phyloP scores from a whole-genome alignment of 1,140 invertebrate genomes.

The Pachyrhynchus sulphureomaculatus region DNA sequence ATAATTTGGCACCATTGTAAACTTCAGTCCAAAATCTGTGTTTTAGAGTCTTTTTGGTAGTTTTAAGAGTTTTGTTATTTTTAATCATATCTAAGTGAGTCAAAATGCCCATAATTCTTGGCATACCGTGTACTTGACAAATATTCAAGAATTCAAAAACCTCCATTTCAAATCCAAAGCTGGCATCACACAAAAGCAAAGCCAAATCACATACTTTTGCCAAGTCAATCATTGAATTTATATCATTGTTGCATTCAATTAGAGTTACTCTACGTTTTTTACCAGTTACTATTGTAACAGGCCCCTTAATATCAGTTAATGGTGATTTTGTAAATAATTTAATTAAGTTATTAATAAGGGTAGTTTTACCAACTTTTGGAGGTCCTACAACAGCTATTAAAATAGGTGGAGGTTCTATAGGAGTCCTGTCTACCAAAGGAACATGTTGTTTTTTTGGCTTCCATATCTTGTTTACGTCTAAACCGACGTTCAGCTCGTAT shows the following conservation, averaged over 20 bases:
- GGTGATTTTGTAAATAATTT: slow-evolving; percentile 90
- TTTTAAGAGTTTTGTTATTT: slow-evolving; percentile 83
- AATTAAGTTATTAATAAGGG: slow-evolving; percentile 88
- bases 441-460: slow-evolving; percentile 94
- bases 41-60: slow-evolving; percentile 93
- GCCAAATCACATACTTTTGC: slow-evolving; percentile 99
- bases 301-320: slow-evolving; percentile 86
- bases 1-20: slow-evolving; percentile 95
- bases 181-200: slow-evolving; percentile 91
- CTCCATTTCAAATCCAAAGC: slow-evolving; percentile 99
- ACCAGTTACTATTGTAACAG: slow-evolving; percentile 87
- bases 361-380: slow-evolving; percentile 96
- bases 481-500: slow-evolving; percentile 85
- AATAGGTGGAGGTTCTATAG: slow-evolving; percentile 88
- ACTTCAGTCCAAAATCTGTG: slow-evolving; percentile 99
- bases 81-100: slow-evolving; percentile 96
- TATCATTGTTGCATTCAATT: slow-evolving; percentile 98
- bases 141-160: slow-evolving; percentile 99
- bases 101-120: slow-evolving; percentile 95
- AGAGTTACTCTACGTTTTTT: slow-evolving; percentile 93
- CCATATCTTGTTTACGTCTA: slow-evolving; percentile 87
- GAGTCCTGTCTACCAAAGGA: slow-evolving; percentile 89
- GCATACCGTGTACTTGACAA: slow-evolving; percentile 98
- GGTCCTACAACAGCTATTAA: slow-evolving; percentile 95
- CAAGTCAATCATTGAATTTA: slow-evolving; percentile 99